Evolutionary conservation across 2,888 invertebrate genomes (phyloP).

Genomic region (Harmothoe impar): DNA sequence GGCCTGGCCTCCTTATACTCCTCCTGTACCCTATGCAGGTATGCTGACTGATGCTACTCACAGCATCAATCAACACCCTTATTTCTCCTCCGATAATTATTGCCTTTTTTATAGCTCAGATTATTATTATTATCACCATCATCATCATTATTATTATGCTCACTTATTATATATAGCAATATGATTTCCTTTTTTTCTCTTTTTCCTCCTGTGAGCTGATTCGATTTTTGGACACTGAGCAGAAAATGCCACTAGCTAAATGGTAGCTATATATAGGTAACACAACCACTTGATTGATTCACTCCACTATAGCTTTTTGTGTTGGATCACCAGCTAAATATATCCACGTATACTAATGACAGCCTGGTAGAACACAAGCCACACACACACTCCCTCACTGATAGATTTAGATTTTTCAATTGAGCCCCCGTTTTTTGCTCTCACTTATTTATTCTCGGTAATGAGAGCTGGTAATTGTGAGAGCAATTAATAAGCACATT

Average conservation of each 20-base stretch:
- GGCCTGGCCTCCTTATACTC: not conserved
- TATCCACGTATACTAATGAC: constrained; percentile 4
- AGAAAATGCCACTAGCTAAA: not conserved
- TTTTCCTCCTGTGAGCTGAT: not conserved
- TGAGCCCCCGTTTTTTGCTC: not conserved
- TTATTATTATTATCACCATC: not conserved
- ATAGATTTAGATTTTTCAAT: constrained; percentile 4
- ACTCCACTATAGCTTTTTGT: not conserved
- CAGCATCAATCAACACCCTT: not conserved
- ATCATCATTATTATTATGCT: too few relatives aligned
- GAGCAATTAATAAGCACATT: constrained; percentile 24
- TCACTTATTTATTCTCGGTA: not conserved
- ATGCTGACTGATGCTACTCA: not conserved
- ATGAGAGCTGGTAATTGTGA: not conserved
- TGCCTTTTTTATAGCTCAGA: not conserved
- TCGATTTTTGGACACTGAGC: too few relatives aligned
- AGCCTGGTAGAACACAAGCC: not conserved
- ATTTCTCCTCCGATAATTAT: too few relatives aligned
- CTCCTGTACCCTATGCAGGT: not conserved
- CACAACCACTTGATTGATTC: constrained; percentile 9
- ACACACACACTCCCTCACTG: constrained; percentile 28
- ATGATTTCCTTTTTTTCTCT: too few relatives aligned
- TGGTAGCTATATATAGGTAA: too few relatives aligned
- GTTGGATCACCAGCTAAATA: constrained; percentile 11
- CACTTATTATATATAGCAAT: too few relatives aligned